Evolutionary conservation across 2,113 vertebrate species (phyloP), one percentile per base, ranked within the genome.

Genomic region (Boleophthalmus pectinirostris): DNA sequence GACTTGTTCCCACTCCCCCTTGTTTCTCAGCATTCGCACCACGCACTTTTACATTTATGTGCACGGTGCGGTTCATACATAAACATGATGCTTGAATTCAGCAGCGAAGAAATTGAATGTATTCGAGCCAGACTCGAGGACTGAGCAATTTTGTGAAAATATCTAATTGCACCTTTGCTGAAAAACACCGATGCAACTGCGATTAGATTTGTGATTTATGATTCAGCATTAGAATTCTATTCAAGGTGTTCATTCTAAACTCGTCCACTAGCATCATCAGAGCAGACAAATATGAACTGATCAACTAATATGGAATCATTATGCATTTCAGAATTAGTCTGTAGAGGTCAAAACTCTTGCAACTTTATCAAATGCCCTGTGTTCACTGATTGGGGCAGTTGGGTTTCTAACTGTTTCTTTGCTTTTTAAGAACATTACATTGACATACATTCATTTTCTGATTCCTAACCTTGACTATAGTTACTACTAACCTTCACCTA

Each of bases 81-180:
- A 90, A 85, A 87, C 87, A 88, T 87, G 82, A 82, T 75, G 74
- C 72, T 87, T 82, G 70, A 77, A 47, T 56, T 8, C 51, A 10
- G 85, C 76, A 69, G 78, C 80, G 68, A 75, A 85, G 85, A 71
- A 84, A 85, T 88, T 86, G 47, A 85, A 89, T 85, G 80, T 78
- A 66, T 79, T 80, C 81, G 73, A 79, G 73, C 65, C 23, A 74
- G 80, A 83, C 79, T 65, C 72, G 68, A 66, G 54, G 77, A 79
- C 70, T 54, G 56, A 25, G 24, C 56, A 25, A 58, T 25, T 58
- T 25, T 0, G 56, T 13, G 14, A 15, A 58, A 58, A 58, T 58
- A 15, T 25, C 23, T 25, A 58, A 58, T 58, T 24, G 56, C 13
- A 1, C 24, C 24, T 14, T 58, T 58, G 15, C 56, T 5, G 20